Percentiles rank a stretch among this genome's conserved stretches.
Conservation (phyloP, 2,888 invertebrate species). For the Agriotes lineatus region DNA sequence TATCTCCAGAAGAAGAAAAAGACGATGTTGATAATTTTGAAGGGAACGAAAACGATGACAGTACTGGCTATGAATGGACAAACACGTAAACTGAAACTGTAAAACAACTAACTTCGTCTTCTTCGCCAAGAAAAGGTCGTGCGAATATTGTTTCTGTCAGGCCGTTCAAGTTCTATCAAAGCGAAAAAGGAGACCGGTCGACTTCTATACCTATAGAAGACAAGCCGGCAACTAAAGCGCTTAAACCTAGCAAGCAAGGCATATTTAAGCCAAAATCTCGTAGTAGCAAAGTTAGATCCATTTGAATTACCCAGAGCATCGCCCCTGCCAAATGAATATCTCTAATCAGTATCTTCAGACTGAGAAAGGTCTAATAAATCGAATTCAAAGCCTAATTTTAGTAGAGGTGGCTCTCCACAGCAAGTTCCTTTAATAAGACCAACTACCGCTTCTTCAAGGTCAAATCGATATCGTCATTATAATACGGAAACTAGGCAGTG, state of each 20-base stretch:
- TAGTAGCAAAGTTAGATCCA: slow-evolving; percentile 53
- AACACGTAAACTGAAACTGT: slow-evolving; percentile 73
- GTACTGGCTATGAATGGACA: slow-evolving; percentile 68
- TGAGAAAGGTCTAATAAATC: slow-evolving; percentile 73
- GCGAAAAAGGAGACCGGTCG: slow-evolving; percentile 71
- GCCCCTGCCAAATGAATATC: slow-evolving; percentile 61
- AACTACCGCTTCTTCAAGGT: slow-evolving; percentile 65
- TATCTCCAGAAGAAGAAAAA: slow-evolving; percentile 67
- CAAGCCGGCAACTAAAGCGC: slow-evolving; percentile 58
- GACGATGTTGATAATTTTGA: slow-evolving; percentile 70
- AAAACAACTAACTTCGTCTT: slow-evolving; percentile 67
- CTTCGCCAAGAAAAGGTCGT: slow-evolving; percentile 66
- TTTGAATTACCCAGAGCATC: slow-evolving; percentile 57
- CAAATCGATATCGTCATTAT: no score
- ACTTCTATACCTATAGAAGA: slow-evolving; percentile 69
- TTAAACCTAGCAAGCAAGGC: slow-evolving; percentile 53
- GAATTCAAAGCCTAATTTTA: slow-evolving; percentile 71
- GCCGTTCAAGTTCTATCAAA: slow-evolving; percentile 72
- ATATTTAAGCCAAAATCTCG: slow-evolving; percentile 52
- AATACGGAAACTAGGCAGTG: no score
- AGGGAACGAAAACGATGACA: slow-evolving; percentile 70
- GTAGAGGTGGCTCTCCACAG: slow-evolving; percentile 64
- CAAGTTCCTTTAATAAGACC: slow-evolving; percentile 66
- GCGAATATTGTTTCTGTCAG: slow-evolving; percentile 66
- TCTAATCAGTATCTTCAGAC: slow-evolving; percentile 63